phyloP scores from a whole-genome alignment of 2,888 invertebrate genomes.

The Agonopterix heracliana region DNA sequence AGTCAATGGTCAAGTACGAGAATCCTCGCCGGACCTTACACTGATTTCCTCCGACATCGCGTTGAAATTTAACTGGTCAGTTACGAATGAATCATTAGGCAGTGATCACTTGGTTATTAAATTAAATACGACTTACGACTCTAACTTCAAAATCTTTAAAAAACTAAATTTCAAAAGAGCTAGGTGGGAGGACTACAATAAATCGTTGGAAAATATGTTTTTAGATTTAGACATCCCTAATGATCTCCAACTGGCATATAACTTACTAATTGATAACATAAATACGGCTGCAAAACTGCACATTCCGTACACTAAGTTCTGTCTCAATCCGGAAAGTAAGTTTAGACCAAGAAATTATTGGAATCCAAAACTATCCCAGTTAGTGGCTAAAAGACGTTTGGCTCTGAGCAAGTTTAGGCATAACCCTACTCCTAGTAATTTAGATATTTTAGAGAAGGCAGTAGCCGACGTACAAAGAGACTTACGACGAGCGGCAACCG shows the following conservation, averaged over 20 bases:
- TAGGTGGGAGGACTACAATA: conserved; percentile 5
- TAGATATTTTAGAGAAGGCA: too few relatives aligned
- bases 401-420: conserved; percentile 12
- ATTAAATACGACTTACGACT: neutral
- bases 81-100: conserved; percentile 11
- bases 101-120: conserved; percentile 14
- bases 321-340: neutral
- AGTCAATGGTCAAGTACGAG: conserved; percentile 8
- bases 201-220: neutral
- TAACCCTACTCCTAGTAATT: conserved; percentile 16
- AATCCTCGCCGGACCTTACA: conserved; percentile 13
- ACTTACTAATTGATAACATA: neutral
- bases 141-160: neutral
- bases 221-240: neutral
- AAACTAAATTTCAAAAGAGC: conserved; percentile 10
- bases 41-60: conserved; percentile 11
- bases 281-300: conserved; percentile 4
- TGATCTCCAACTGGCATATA: neutral
- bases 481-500: too few relatives aligned
- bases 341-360: conserved; percentile 16
- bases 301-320: conserved; percentile 10
- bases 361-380: conserved; percentile 11
- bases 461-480: too few relatives aligned
- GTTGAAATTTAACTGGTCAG: conserved; percentile 7
- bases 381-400: conserved; percentile 14